Evolutionary conservation across 2,797 vertebrate genomes (phyloP).

Genomic region (Acropternis orthonyx): DNA sequence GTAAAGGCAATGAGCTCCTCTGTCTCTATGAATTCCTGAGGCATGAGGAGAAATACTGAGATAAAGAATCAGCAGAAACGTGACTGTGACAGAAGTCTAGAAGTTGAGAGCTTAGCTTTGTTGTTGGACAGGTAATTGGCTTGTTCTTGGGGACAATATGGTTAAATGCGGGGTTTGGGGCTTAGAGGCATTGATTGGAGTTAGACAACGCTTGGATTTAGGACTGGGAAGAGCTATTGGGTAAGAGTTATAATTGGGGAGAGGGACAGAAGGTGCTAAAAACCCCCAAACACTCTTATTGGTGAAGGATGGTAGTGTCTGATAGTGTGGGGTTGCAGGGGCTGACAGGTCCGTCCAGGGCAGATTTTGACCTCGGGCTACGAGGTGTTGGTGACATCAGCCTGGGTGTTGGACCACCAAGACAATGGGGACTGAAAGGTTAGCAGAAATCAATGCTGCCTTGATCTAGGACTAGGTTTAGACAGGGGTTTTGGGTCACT

Average conservation of each 20-base stretch:
- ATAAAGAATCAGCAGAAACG: background rate
- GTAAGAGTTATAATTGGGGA: background rate
- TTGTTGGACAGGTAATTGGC: background rate
- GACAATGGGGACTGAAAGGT: background rate
- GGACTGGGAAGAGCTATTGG: background rate
- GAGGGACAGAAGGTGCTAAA: background rate
- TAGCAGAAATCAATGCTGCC: background rate
- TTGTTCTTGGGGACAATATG: background rate
- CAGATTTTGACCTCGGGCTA: background rate
- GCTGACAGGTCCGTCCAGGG: background rate
- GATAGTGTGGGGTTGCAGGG: background rate
- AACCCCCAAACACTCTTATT: fast-evolving
- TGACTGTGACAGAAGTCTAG: background rate
- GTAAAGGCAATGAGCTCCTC: conserved; percentile 1
- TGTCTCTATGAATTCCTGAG: background rate
- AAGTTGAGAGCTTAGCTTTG: background rate
- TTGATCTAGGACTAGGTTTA: background rate
- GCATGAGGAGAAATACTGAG: background rate
- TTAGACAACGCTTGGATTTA: background rate
- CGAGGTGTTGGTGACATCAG: background rate
- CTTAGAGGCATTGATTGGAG: background rate
- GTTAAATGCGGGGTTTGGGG: fast-evolving
- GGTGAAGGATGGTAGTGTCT: background rate
- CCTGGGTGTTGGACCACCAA: background rate
- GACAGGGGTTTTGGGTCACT: background rate